Percentiles rank a stretch among this genome's conserved stretches.
These are phyloP conservation scores for Pachymerium ferrugineum DNA, from an alignment of 2,888 invertebrate species.

Conservation along the genomic window DNA sequence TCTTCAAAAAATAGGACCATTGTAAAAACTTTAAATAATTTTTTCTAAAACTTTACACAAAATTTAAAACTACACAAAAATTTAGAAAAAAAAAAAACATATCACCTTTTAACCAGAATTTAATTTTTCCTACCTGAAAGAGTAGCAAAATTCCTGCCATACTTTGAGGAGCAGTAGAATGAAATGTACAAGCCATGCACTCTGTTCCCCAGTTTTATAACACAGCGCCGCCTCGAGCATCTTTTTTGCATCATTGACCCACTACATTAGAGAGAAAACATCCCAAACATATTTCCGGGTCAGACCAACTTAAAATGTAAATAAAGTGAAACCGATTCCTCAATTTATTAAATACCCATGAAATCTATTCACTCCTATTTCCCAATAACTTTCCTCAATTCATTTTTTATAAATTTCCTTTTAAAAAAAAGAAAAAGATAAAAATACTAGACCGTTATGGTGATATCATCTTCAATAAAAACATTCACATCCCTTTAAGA, in stretches of 20 bases:
- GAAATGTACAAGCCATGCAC: not conserved
- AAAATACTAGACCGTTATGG: too few species aligned
- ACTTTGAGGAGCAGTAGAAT: not conserved
- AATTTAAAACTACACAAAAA: not conserved
- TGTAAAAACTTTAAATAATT: too few species aligned
- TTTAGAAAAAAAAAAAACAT: not conserved
- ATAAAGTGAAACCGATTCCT: slow-evolving; percentile 6
- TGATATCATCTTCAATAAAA: too few species aligned
- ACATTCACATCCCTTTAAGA: too few species aligned
- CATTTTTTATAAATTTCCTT: not conserved
- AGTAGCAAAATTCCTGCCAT: not conserved
- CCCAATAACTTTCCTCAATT: too few species aligned
- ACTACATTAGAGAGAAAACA: slow-evolving; percentile 14
- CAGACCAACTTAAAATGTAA: not conserved
- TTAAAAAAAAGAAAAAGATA: too few species aligned
- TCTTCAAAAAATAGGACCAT: too few species aligned
- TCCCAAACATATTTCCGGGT: not conserved
- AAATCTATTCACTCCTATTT: too few species aligned
- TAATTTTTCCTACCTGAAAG: not conserved
- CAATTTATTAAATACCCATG: not conserved
- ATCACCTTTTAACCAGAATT: not conserved
- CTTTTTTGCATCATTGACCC: slow-evolving; percentile 18
- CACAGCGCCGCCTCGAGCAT: slow-evolving; percentile 10
- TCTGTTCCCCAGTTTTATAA: not conserved
- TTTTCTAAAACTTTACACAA: not conserved